Evolutionary conservation across 2,888 invertebrate species (phyloP).

Genomic region (Morpho deidamia): DNA sequence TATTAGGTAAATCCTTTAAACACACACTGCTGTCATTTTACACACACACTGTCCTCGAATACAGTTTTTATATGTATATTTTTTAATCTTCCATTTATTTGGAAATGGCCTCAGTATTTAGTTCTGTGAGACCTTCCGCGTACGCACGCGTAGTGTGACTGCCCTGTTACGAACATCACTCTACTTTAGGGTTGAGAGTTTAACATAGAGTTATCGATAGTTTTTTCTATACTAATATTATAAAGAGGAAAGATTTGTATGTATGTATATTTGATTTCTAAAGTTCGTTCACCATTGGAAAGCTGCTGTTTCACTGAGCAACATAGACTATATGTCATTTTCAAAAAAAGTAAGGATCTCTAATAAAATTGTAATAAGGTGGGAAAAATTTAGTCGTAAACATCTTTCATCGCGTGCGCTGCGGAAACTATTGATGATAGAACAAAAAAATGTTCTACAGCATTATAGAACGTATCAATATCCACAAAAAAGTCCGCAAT

Average conservation of each 20-base stretch:
- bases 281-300: no score
- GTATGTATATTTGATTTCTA: no score
- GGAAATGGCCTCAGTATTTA: not conserved
- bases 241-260: not conserved
- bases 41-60: not conserved
- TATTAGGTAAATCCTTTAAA: not conserved
- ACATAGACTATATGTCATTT: no score
- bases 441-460: no score
- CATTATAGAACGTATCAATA: no score
- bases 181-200: not conserved
- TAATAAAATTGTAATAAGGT: no score
- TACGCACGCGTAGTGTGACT: conserved; percentile 2
- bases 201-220: not conserved
- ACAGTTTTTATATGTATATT: not conserved
- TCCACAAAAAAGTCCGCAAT: no score
- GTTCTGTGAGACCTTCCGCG: not conserved
- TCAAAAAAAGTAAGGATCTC: no score
- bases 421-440: no score
- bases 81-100: not conserved
- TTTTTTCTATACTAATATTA: not conserved
- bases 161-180: not conserved
- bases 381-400: no score
- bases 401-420: no score
- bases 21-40: not conserved
- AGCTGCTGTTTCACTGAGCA: no score